Base-by-base conservation (phyloP, 2,888 invertebrate species). In the Tetramorium bicarinatum region DNA sequence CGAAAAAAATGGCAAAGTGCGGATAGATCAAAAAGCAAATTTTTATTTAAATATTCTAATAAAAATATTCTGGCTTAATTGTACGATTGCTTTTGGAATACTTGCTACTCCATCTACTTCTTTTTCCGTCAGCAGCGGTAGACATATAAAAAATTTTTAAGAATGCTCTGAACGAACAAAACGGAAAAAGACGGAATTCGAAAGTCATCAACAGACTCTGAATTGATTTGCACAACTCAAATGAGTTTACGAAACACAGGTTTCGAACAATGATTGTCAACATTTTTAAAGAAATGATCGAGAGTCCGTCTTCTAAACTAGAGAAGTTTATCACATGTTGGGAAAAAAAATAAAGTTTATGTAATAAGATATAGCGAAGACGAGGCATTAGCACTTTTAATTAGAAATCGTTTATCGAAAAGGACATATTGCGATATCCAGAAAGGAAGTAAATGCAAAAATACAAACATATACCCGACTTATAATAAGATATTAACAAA, bases 11-110 rank as follows among this genome's bases (percentile, higher is more conserved):
- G 61, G 61, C 18, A 34, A 2, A 62, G 8, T 8, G 61, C n/a
- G 34, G 61, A 62, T n/a, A 62, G 38, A 62, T 62, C 61, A 62
- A 62, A 62, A 62, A 8, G 61, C 38, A 62, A 62, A 56, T 62
- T 62, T 18, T 62, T 62, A 62, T 62, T 38, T 18, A 62, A 38
- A 62, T 38, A 59, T 59, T 59, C 7, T 34, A 59, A 13, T n/a
- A n/a, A n/a, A n/a, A n/a, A n/a, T n/a, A n/a, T n/a, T n/a, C n/a
- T 62, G 38, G 18, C 61, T 38, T 1, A 38, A 62, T 38, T 62
- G 61, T 62, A 62, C 38, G 38, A 18, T 61, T 38, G 34, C n/a
- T 61, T 61, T 61, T 34, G 61, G n/a, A 38, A 62, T 8, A 38
- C 38, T 62, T 62, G 18, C 61, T 38, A 62, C 18, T 62, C 61